These are phyloP conservation scores for Apamea epomidion DNA, from an alignment of 2,888 invertebrate genomes.

Conservation along the genomic window DNA sequence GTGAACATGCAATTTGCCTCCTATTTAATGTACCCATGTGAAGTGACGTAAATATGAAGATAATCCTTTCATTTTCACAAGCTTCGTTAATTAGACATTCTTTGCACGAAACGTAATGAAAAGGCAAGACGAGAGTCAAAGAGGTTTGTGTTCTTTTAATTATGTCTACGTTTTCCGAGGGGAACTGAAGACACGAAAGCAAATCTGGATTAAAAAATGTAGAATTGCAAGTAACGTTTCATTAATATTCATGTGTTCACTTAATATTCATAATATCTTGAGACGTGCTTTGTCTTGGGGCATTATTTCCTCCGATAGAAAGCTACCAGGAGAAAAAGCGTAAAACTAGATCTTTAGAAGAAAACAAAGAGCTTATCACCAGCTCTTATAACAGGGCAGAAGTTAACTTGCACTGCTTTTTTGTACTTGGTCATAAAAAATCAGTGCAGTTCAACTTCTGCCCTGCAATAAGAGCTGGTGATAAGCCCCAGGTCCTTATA, in stretches of 20 bases:
- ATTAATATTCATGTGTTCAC: not conserved
- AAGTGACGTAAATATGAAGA: not conserved
- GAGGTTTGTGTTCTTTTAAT: conserved; percentile 29
- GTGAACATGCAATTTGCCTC: not conserved
- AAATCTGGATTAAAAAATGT: not conserved
- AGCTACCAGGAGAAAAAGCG: not conserved
- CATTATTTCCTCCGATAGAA: not conserved
- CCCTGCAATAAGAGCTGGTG: too few relatives aligned
- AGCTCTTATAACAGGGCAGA: too few relatives aligned
- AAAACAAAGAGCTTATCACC: not conserved
- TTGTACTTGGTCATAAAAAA: too few relatives aligned
- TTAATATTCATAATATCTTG: not conserved
- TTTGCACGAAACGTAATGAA: conserved; percentile 38
- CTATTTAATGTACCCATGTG: not conserved
- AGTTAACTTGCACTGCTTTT: too few relatives aligned
- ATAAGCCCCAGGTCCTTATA: not conserved
- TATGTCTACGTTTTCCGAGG: conserved; percentile 2
- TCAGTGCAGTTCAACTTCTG: too few relatives aligned
- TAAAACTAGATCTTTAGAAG: not conserved
- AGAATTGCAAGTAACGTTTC: not conserved
- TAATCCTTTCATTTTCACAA: conserved; percentile 3
- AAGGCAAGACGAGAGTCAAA: conserved; percentile 27
- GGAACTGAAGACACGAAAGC: not conserved
- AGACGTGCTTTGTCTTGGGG: not conserved
- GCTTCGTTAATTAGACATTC: conserved; percentile 37